Conservation (phyloP, 1,140 invertebrate genomes). For the Atta texana region DNA sequence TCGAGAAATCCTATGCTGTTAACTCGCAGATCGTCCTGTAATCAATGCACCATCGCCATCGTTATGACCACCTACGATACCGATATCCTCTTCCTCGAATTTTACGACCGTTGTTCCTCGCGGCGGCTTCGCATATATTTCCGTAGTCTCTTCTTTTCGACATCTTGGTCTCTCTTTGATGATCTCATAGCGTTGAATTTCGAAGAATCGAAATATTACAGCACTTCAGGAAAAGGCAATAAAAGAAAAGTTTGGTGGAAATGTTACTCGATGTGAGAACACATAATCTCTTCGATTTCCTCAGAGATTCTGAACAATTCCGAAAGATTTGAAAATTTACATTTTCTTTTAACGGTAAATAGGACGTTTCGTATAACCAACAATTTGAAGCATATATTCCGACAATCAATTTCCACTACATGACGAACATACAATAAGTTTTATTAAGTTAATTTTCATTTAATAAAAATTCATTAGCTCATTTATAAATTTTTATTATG, state of each 20-base stretch:
- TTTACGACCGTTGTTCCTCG: slow-evolving; percentile 47
- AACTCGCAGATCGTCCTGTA: slow-evolving; percentile 57
- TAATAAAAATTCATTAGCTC: neutral
- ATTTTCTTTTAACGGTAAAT: neutral
- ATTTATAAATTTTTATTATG: neutral
- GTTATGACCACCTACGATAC: slow-evolving; percentile 61
- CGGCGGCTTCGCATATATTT: slow-evolving; percentile 33
- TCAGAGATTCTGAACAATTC: neutral
- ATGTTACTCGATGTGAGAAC: neutral
- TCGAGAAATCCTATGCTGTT: slow-evolving; percentile 48
- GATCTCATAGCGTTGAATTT: slow-evolving; percentile 13
- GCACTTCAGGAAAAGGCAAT: slow-evolving; percentile 19
- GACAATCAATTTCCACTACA: neutral
- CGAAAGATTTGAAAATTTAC: slow-evolving; percentile 13
- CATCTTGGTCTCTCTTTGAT: slow-evolving; percentile 26
- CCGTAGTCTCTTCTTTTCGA: slow-evolving; percentile 34
- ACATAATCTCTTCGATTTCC: slow-evolving; percentile 15
- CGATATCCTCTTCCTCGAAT: slow-evolving; percentile 43
- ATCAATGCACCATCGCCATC: slow-evolving; percentile 64
- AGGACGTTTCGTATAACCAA: neutral
- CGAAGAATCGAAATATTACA: slow-evolving; percentile 27
- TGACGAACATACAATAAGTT: no score
- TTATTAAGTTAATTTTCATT: neutral
- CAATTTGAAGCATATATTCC: neutral
- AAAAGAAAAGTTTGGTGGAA: neutral